Base-by-base conservation (phyloP, 2,113 vertebrate species). In the Neodontobutis hainanensis region DNA sequence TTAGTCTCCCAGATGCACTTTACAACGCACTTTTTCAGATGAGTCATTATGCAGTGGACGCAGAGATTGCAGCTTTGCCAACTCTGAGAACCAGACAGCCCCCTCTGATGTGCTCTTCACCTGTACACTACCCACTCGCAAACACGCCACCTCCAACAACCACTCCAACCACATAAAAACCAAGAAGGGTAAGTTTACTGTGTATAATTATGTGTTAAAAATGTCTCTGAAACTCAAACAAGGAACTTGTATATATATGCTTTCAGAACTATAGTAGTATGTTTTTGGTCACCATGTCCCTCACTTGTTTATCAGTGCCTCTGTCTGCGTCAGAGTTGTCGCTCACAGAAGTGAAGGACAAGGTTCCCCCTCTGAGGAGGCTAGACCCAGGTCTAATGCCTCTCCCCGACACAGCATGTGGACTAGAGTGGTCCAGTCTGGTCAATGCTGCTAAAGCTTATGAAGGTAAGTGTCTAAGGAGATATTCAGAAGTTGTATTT, bases 341-440 rank as follows among this genome's bases (percentile, higher is more conserved):
- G 0, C 87, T 96, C 56, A 87, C 89, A 0, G 94, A 97, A 0
- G 88, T 89, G 7, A 91, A 91, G 74, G 95, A 96, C 85, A 93
- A 93, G 75, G 86, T 92, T 4, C 87, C 90, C 40, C 91, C 93
- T 0, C 75, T 94, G 48, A 87, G 93, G 44, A 90, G 93, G 45
- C 83, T 94, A 0, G 95, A 96, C 53, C 94, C 95, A 0, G 94
- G 94, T 0, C 91, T 97, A 83, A 96, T 98, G 94, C 96, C 95
- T 0, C 92, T 98, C 6, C 95, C 96, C 0, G 95, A 97, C 87
- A 95, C 95, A 0, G 95, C 95, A 3, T 68, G 92, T 0, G 95
- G 95, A 10, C 91, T 97, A 0, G 94, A 98, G 85, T 98, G 96
- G 96, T 93, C 95, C 85, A 98, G 95, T 74, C 89, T 98, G 52